Evolutionary conservation across 2,113 vertebrate species (phyloP).

Genomic region (Pristiophorus japonicus): DNA sequence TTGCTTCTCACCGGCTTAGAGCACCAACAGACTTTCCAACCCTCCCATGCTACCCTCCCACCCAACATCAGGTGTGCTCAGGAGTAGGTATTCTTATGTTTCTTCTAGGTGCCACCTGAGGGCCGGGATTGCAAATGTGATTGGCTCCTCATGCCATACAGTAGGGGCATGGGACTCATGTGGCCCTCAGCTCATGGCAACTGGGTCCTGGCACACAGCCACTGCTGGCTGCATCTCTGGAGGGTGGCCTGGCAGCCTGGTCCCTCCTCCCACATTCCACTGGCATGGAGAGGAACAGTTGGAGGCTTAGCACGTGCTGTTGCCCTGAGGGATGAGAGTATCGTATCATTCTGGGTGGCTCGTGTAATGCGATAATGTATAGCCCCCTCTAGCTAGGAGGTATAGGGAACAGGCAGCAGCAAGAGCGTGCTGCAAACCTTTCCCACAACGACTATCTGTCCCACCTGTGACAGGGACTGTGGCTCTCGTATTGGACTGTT

Average conservation of each 20-base stretch:
- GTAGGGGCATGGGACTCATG: not conserved
- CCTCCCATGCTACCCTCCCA: not conserved
- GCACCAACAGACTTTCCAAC: not conserved
- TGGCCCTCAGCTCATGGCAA: not conserved
- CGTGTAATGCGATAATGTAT: no score
- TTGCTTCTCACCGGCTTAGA: not conserved
- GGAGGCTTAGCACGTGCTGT: no score
- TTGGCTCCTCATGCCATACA: not conserved
- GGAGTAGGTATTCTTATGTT: not conserved
- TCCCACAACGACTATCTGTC: no score
- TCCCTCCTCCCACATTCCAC: not conserved
- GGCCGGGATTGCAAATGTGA: not conserved
- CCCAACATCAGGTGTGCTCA: not conserved
- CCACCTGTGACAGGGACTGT: no score
- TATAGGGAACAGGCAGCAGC: no score
- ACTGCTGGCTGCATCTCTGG: not conserved
- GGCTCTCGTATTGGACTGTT: no score
- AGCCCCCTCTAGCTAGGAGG: no score
- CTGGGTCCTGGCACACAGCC: not conserved
- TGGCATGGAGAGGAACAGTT: not conserved
- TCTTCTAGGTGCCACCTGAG: not conserved
- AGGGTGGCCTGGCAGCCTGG: not conserved
- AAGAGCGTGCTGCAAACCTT: no score
- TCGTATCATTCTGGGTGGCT: not conserved
- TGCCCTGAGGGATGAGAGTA: not conserved